Percentiles rank a stretch among this genome's conserved stretches.
phyloP scores from a whole-genome alignment of 2,888 invertebrate species.

The Andrena bicolor region DNA sequence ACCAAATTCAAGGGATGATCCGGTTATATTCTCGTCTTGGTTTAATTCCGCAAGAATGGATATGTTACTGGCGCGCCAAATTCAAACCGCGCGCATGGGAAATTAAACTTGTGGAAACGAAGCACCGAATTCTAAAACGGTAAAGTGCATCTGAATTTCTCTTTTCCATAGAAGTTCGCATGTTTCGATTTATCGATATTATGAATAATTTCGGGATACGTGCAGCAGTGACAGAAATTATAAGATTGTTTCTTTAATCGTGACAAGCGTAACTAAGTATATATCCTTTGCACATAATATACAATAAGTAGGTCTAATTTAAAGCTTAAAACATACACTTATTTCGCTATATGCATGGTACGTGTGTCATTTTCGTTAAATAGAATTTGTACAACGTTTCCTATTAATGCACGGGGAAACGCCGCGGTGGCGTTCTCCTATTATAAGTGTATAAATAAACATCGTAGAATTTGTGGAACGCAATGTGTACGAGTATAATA shows the following conservation, averaged over 20 bases:
- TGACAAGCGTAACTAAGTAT: no score
- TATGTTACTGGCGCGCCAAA: neutral
- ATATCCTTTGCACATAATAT: neutral
- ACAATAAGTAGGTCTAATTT: neutral
- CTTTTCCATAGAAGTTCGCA: neutral
- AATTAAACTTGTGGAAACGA: neutral
- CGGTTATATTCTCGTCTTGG: neutral
- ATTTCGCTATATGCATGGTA: neutral
- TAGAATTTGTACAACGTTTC: neutral
- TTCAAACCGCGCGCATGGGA: neutral
- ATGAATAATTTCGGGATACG: neutral
- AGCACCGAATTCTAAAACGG: neutral
- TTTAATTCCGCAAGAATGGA: neutral
- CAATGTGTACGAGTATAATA: constrained; percentile 16
- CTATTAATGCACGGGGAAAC: neutral
- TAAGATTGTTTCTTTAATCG: no score
- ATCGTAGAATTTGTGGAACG: constrained; percentile 17
- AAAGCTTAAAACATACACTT: neutral
- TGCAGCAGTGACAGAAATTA: neutral
- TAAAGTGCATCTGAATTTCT: neutral
- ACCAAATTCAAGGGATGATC: neutral
- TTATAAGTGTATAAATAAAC: constrained; percentile 7
- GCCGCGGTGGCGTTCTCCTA: neutral
- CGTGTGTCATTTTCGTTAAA: neutral
- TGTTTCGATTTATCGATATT: neutral